These are phyloP conservation scores for Turritopsis rubra DNA, from an alignment of 30 jellyfish, hydroid and myxozoan species.

Conservation along the genomic window DNA sequence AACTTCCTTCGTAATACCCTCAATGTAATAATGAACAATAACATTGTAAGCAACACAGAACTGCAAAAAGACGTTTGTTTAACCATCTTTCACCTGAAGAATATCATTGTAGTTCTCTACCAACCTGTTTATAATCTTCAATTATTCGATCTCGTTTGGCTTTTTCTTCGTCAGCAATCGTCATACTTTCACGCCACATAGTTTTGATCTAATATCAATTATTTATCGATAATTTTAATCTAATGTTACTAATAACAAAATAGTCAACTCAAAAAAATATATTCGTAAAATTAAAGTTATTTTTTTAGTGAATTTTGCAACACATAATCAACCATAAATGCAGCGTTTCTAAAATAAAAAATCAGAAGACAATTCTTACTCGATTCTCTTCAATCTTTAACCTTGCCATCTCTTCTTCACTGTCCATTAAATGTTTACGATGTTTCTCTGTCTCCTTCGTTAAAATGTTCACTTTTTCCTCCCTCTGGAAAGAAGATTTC, in stretches of 20 bases:
- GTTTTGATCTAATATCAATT: slow-evolving; percentile 69
- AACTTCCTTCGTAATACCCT: no score
- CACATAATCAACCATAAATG: no score
- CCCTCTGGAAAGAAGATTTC: slow-evolving; percentile 42
- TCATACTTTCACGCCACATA: slow-evolving; percentile 71
- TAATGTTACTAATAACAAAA: no score
- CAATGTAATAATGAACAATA: no score
- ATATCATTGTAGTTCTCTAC: no score
- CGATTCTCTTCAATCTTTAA: slow-evolving; percentile 64
- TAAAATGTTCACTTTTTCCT: slow-evolving; percentile 52
- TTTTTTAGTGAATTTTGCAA: no score
- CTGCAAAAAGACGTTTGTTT: no score
- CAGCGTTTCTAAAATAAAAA: neutral
- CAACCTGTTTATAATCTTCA: slow-evolving; percentile 70
- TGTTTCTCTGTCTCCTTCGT: slow-evolving; percentile 54
- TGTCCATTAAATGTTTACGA: slow-evolving; percentile 36
- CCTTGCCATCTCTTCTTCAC: slow-evolving; percentile 76
- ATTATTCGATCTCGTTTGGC: slow-evolving; percentile 60
- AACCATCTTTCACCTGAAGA: no score
- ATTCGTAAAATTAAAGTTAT: no score
- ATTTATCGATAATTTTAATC: no score
- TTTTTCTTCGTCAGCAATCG: slow-evolving; percentile 50
- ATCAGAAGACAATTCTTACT: slow-evolving; percentile 24
- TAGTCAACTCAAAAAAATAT: no score
- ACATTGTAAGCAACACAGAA: no score